These are phyloP conservation scores for Chitala chitala DNA, from an alignment of 2,113 vertebrate species.

Conservation along the genomic window DNA sequence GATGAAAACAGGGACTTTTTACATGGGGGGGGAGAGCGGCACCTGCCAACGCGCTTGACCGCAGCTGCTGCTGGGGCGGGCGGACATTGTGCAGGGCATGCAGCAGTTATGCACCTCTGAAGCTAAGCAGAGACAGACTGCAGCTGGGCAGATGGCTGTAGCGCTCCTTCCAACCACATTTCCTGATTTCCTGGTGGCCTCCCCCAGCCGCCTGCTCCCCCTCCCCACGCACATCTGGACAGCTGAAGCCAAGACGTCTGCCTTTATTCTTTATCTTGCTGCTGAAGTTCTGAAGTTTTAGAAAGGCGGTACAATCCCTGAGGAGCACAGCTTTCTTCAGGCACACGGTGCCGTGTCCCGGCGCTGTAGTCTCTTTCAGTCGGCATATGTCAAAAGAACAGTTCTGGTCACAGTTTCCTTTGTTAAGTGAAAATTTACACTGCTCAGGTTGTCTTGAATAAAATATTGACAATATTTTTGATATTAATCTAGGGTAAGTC, in stretches of 20 bases:
- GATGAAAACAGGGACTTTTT: background rate
- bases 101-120: background rate
- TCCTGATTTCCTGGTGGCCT: background rate
- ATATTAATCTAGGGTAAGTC: no score
- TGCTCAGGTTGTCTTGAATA: no score
- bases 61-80: background rate
- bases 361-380: background rate
- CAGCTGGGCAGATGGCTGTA: background rate
- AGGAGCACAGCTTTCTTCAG: background rate
- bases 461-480: no score
- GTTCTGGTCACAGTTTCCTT: no score
- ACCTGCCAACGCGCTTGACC: background rate
- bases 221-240: background rate
- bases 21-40: background rate
- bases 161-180: no score
- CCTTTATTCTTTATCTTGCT: conserved; percentile 6
- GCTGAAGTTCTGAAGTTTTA: background rate
- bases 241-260: background rate
- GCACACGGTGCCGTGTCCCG: background rate
- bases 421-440: no score
- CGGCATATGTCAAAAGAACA: no score
- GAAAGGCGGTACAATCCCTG: background rate
- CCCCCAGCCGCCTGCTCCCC: background rate
- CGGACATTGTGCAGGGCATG: background rate
- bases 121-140: background rate